A percentile compares a stretch with the other conserved stretches of the same genome.
Conservation (phyloP, 2,797 vertebrate species). For the Aselliscus stoliczkanus region DNA sequence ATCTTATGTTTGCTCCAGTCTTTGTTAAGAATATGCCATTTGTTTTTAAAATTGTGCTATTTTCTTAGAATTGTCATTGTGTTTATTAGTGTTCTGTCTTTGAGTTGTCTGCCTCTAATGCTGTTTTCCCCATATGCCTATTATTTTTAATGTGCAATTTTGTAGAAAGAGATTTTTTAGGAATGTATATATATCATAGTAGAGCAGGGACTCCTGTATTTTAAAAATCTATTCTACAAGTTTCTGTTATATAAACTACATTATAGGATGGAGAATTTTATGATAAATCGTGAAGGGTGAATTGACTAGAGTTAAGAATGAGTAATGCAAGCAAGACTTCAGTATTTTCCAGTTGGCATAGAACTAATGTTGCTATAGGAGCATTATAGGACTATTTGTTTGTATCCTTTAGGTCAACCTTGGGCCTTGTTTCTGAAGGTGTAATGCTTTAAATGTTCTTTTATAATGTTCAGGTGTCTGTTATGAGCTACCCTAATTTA, state of each 20-base stretch:
- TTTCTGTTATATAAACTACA: not conserved
- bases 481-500: not conserved
- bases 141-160: not conserved
- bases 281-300: not conserved
- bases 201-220: conserved; percentile 1
- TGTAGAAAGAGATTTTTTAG: not conserved
- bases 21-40: not conserved
- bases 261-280: not conserved
- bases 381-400: not conserved
- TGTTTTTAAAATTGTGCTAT: not conserved
- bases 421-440: not conserved
- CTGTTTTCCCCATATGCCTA: not conserved
- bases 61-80: not conserved
- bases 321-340: not conserved
- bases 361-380: not conserved
- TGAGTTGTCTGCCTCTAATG: not conserved
- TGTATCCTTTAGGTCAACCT: not conserved
- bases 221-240: not conserved
- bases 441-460: not conserved
- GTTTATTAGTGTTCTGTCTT: not conserved
- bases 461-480: not conserved
- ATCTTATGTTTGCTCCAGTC: not conserved
- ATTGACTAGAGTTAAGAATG: not conserved
- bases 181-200: not conserved
- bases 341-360: not conserved